Base-by-base conservation (phyloP, 1,140 invertebrate species). In the Microplitis mediator region DNA sequence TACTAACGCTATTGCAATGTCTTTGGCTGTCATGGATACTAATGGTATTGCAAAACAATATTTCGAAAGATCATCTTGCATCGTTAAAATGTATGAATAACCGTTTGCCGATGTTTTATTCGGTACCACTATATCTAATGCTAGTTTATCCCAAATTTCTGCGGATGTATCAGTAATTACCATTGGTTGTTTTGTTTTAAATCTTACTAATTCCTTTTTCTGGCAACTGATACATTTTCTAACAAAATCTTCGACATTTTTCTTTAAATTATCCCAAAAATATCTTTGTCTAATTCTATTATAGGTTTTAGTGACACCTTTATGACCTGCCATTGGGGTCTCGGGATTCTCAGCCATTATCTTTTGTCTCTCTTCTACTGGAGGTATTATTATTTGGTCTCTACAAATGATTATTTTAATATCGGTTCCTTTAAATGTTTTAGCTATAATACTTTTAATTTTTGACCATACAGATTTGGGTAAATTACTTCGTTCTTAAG, bases 61-160 rank as follows among this genome's bases (percentile, higher is more conserved):
- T 75, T 82, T 83, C 0, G 78, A 75, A 31, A 83, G 61, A 52
- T 78, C 69, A 70, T 81, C 79, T 74, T 81, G 78, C 13, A 78
- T 69, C 0, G 75, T 74, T 50, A 76, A 23, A 0, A 72, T 69
- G 31, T 78, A 72, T 63, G 51, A 45, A 65, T 73, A 35, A 5
- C 71, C 77, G 32, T 74, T 51, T 31, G 63, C 4, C 8, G 75
- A 69, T 39, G 51, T 66, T 4, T 9, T 35, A 6, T 74, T 34
- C 0, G 71, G 74, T 36, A 70, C 72, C 1, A 72, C 61, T 2
- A 68, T 76, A 61, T 77, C 72, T 4, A 78, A 23, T 3, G 70
- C 61, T 50, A 77, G 3, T 56, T 73, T 75, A 4, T 78, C 73
- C 35, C 71, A 79, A 5, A 65, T 34, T 6, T 60, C 36, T 45